phyloP scores from a whole-genome alignment of 2,888 invertebrate genomes.

The Drosophila peninsularis region DNA sequence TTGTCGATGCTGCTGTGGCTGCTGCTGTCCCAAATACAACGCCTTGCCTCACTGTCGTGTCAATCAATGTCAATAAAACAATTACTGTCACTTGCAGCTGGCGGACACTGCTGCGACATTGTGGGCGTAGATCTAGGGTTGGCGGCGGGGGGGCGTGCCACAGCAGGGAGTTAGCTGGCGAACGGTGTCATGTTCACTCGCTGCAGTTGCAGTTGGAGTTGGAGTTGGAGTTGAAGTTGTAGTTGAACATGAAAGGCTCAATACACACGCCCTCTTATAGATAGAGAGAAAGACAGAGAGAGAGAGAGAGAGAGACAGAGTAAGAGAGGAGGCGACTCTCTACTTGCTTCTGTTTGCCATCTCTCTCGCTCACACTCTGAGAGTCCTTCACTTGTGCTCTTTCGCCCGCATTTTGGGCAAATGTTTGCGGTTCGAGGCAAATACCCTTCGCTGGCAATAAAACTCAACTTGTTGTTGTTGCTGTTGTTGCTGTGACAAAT shows the following conservation, averaged over 20 bases:
- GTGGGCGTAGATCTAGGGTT: background rate
- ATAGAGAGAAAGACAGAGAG: background rate
- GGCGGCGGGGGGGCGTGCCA: background rate
- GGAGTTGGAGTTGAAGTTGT: constrained; percentile 19
- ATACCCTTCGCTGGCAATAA: constrained; percentile 64
- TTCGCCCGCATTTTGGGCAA: constrained; percentile 59
- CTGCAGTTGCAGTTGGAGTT: constrained; percentile 21
- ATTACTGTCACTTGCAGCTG: constrained; percentile 82
- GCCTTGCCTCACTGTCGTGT: constrained; percentile 58
- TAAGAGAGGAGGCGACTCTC: background rate
- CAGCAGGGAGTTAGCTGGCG: constrained; percentile 1
- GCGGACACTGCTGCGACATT: constrained; percentile 29
- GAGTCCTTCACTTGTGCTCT: background rate
- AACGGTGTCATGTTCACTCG: constrained; percentile 57
- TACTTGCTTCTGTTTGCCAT: background rate
- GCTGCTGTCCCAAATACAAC: constrained; percentile 10
- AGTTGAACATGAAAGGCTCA: constrained; percentile 36
- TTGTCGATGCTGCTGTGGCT: constrained; percentile 41
- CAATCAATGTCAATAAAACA: constrained; percentile 83
- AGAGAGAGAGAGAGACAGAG: background rate
- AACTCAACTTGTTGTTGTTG: constrained; percentile 53
- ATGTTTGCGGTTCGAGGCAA: constrained; percentile 72
- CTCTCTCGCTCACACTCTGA: background rate
- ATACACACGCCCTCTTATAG: constrained; percentile 17
- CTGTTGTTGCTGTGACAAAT: constrained; percentile 71